Evolutionary conservation across 2,797 vertebrate genomes (phyloP).

Genomic region (Cryptoblepharus egeriae): DNA sequence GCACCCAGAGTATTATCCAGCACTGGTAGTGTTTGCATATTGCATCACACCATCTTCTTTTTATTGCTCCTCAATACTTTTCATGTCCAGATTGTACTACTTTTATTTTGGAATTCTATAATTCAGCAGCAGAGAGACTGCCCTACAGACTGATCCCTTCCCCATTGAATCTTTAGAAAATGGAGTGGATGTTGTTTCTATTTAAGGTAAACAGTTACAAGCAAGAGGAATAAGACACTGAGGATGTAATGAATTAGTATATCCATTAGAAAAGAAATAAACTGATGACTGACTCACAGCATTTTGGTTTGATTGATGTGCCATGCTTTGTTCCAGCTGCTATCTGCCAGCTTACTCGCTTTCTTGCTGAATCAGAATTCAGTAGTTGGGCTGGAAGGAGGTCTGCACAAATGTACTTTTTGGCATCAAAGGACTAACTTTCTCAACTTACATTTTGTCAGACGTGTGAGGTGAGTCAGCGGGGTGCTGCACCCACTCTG

Average conservation of each 20-base stretch:
- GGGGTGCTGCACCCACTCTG: not conserved
- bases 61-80: accelerated
- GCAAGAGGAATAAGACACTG: not conserved
- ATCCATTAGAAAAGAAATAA: not conserved
- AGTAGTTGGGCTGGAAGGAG: not conserved
- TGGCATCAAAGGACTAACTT: not conserved
- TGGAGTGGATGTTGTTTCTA: not conserved
- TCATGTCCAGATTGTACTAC: not conserved
- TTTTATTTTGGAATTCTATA: not conserved
- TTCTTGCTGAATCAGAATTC: not conserved
- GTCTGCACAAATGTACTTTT: not conserved
- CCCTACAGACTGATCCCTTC: not conserved
- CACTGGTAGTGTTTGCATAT: accelerated
- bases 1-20: not conserved
- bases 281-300: not conserved
- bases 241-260: not conserved
- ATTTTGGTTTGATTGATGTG: not conserved
- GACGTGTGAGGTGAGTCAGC: not conserved
- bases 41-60: not conserved
- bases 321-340: not conserved
- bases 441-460: not conserved
- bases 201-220: not conserved
- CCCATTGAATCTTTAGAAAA: not conserved
- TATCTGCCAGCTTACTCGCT: not conserved
- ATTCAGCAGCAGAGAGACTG: not conserved